Evolutionary conservation across 2,888 invertebrate species (phyloP).

Genomic region (Dione vanillae): DNA sequence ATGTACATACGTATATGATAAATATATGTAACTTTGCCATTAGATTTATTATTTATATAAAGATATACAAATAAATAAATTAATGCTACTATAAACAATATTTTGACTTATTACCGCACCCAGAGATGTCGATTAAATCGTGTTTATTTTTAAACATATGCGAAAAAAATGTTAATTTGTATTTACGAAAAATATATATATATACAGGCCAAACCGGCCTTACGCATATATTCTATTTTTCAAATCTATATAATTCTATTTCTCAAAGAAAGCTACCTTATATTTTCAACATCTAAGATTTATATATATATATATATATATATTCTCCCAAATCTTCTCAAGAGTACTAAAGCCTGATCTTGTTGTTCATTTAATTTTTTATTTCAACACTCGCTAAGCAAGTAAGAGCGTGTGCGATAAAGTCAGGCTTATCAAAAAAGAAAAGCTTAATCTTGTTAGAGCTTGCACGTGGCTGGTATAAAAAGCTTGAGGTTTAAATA

Average conservation of each 20-base stretch:
- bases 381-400: conserved; percentile 23
- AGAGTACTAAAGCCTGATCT: background rate
- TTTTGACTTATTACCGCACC: background rate
- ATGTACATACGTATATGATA: conserved; percentile 12
- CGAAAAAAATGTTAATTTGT: background rate
- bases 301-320: no score
- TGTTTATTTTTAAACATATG: background rate
- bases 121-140: conserved; percentile 6
- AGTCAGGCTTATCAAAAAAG: conserved; percentile 37
- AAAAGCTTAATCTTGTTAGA: conserved; percentile 48
- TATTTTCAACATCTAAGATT: background rate
- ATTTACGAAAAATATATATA: no score
- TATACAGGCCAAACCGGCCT: no score
- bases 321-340: background rate
- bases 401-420: conserved; percentile 36
- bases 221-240: no score
- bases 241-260: no score
- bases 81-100: background rate
- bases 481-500: conserved; percentile 25
- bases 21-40: conserved; percentile 13
- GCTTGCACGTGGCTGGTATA: conserved; percentile 31
- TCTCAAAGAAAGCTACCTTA: no score
- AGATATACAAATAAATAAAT: no score
- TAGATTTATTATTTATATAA: no score
- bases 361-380: conserved; percentile 10